Conservation (phyloP, 1,140 invertebrate genomes). For the Drosophila ananassae region DNA sequence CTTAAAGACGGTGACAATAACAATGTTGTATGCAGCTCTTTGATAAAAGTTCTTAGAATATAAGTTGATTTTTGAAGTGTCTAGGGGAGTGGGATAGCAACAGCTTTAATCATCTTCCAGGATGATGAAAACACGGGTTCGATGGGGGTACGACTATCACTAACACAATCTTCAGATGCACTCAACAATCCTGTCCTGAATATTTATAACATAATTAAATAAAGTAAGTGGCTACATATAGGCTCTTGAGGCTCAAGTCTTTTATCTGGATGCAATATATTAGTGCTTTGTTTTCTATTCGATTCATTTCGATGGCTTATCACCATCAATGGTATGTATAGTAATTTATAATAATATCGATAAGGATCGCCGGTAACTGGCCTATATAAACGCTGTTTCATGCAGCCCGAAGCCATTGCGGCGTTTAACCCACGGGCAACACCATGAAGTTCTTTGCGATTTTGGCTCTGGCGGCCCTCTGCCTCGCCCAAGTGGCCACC, state of each 20-base stretch:
- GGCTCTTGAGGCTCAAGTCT: conserved; percentile 5
- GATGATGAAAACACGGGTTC: conserved; percentile 1
- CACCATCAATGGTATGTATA: conserved; percentile 6
- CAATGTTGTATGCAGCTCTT: conserved; percentile 2
- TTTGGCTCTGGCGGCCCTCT: conserved; percentile 32
- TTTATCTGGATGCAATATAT: conserved; percentile 46
- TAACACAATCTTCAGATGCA: conserved; percentile 26
- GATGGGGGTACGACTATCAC: not conserved
- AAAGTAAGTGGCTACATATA: conserved; percentile 5
- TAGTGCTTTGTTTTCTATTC: conserved; percentile 35
- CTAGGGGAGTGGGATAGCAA: conserved; percentile 5
- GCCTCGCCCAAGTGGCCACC: conserved; percentile 26
- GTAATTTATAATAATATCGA: conserved; percentile 15
- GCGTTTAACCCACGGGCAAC: conserved; percentile 1
- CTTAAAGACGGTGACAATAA: not conserved
- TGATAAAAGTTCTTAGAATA: conserved; percentile 9
- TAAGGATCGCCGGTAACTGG: conserved; percentile 13
- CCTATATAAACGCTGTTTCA: conserved; percentile 49
- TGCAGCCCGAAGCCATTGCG: not conserved
- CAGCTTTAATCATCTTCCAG: conserved; percentile 10
- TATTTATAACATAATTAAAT: conserved; percentile 49
- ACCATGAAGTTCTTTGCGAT: conserved; percentile 50
- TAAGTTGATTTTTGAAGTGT: not conserved
- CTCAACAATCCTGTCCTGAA: conserved; percentile 9
- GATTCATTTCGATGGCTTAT: conserved; percentile 20